phyloP scores from a whole-genome alignment of 1,140 invertebrate species.

The Carposina sasakii region DNA sequence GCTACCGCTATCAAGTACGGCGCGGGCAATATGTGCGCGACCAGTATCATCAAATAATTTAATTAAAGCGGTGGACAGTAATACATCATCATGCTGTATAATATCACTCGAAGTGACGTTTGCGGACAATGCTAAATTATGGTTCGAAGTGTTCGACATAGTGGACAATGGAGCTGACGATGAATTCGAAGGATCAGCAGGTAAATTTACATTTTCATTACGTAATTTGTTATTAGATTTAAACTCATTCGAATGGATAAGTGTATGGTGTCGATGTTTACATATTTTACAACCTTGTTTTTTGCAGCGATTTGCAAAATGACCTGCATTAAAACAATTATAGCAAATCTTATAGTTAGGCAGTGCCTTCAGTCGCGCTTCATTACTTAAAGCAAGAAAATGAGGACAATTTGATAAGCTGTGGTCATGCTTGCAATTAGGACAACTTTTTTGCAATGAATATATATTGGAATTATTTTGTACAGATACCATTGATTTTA shows the following conservation, averaged over 20 bases:
- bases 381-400: neutral
- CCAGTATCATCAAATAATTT: neutral
- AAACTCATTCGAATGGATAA: neutral
- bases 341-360: neutral
- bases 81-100: too few species aligned
- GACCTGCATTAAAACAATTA: neutral
- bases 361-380: neutral
- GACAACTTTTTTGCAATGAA: too few species aligned
- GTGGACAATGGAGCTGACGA: neutral
- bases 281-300: neutral
- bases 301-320: conserved; percentile 1
- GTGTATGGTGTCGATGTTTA: neutral
- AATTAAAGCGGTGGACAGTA: neutral
- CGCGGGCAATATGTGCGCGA: neutral
- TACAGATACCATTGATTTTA: neutral
- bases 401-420: neutral
- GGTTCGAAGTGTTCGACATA: neutral
- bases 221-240: too few species aligned
- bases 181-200: neutral
- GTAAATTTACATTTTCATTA: neutral
- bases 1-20: neutral
- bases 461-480: too few species aligned
- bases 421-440: neutral
- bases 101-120: too few species aligned
- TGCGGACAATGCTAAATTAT: neutral